phyloP scores from a whole-genome alignment of 2,113 vertebrate species.

The Corythornis cristatus region DNA sequence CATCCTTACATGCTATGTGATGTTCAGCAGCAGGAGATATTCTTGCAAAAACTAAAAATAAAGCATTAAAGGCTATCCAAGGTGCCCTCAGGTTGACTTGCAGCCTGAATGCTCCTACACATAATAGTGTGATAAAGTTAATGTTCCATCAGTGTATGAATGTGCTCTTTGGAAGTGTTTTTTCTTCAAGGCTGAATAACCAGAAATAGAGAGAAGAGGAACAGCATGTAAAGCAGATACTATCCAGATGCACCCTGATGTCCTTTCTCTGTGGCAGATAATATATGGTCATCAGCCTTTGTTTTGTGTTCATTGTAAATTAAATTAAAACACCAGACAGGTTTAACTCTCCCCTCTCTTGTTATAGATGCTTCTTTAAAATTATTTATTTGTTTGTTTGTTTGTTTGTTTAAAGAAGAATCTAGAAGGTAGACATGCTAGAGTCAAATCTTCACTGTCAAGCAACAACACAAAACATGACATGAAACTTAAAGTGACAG shows the following conservation, averaged over 20 bases:
- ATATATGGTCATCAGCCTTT: not conserved
- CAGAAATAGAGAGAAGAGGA: not conserved
- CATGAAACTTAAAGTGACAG: not conserved
- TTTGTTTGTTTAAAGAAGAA: not conserved
- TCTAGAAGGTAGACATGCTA: not conserved
- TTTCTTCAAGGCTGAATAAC: slow-evolving; percentile 31
- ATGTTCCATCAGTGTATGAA: slow-evolving; percentile 49
- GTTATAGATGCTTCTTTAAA: accelerated
- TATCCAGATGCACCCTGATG: not conserved
- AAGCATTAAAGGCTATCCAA: slow-evolving; percentile 5
- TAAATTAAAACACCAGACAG: not conserved
- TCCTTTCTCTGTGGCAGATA: slow-evolving; percentile 19
- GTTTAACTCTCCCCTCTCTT: not conserved
- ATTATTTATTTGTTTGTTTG: not conserved
- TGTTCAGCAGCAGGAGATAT: not conserved
- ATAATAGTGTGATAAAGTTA: slow-evolving; percentile 34
- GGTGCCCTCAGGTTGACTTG: slow-evolving; percentile 21
- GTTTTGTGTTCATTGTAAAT: not conserved
- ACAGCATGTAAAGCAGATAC: not conserved
- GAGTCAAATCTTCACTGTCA: not conserved
- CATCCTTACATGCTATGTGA: not conserved
- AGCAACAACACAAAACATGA: not conserved
- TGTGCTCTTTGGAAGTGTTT: slow-evolving; percentile 19
- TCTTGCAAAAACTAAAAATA: not conserved
- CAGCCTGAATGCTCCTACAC: not conserved